Conservation (phyloP, 2,888 invertebrate species). For the Eristalis tenax region DNA sequence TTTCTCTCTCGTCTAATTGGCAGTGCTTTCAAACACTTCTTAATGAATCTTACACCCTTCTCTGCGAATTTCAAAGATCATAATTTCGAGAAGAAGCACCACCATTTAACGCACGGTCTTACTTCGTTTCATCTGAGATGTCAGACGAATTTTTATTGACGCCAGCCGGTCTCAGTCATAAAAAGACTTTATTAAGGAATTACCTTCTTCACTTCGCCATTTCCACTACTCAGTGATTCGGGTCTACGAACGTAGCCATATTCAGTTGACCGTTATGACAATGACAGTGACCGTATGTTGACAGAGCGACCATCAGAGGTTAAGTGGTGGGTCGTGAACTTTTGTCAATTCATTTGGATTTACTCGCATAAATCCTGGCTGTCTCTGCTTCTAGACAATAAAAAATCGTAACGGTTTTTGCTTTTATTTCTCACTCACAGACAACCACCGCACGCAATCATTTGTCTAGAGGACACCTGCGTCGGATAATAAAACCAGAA, state of each 20-base stretch:
- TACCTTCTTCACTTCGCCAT: not conserved
- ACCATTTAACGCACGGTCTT: not conserved
- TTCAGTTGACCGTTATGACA: not conserved
- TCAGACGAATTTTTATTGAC: not conserved
- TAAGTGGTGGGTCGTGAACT: not conserved
- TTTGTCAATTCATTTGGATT: not conserved
- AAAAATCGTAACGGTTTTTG: not conserved
- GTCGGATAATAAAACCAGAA: too few species aligned
- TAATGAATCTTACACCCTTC: too few species aligned
- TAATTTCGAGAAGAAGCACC: too few species aligned
- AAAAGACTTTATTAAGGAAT: not conserved
- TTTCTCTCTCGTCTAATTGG: too few species aligned
- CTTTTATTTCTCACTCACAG: not conserved
- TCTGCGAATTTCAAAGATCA: too few species aligned
- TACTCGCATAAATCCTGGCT: too few species aligned
- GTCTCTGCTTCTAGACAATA: not conserved
- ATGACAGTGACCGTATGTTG: not conserved
- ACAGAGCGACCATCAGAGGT: not conserved
- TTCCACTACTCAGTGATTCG: not conserved
- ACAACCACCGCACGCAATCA: not conserved
- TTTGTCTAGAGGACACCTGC: too few species aligned
- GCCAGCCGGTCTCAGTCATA: not conserved
- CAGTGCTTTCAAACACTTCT: too few species aligned
- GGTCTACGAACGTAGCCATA: not conserved
- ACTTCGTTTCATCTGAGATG: not conserved